Evolutionary conservation across 2,888 invertebrate genomes (phyloP).

Genomic region (Charanyca ferruginea): DNA sequence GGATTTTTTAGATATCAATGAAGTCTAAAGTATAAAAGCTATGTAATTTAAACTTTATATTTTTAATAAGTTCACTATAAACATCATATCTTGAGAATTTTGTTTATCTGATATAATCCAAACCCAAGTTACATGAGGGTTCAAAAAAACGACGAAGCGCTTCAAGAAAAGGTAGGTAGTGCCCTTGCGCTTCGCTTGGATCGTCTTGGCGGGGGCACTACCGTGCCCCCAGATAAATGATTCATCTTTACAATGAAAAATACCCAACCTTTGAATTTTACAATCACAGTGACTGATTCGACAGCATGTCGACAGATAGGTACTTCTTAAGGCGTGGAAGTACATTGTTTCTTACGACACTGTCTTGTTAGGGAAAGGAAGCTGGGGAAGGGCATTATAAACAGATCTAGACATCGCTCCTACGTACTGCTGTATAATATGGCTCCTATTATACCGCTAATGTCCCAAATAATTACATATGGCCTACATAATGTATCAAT

Average conservation of each 20-base stretch:
- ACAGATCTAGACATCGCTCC: conserved; percentile 13
- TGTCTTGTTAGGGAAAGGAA: conserved; percentile 2
- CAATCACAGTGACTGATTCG: conserved; percentile 17
- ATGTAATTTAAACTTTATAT: too few species aligned
- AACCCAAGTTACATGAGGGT: too few species aligned
- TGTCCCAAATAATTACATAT: conserved; percentile 10
- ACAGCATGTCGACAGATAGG: not conserved
- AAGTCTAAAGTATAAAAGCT: too few species aligned
- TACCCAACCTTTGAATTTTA: conserved; percentile 22
- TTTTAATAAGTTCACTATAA: too few species aligned
- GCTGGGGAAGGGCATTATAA: conserved; percentile 38
- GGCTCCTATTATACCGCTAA: conserved; percentile 22
- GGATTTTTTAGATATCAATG: too few species aligned
- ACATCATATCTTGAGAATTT: too few species aligned
- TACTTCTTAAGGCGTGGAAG: conserved; percentile 24
- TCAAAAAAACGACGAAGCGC: too few species aligned
- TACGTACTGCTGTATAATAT: conserved; percentile 25
- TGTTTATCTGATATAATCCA: too few species aligned
- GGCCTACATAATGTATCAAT: conserved; percentile 19
- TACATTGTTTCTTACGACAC: conserved; percentile 37
- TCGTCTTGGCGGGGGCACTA: too few species aligned
- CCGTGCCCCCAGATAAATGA: too few species aligned
- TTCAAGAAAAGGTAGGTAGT: too few species aligned
- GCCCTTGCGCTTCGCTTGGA: too few species aligned
- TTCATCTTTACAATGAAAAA: conserved; percentile 3